These are phyloP conservation scores for Catocala nupta DNA, from an alignment of 2,888 invertebrate species.

Conservation along the genomic window DNA sequence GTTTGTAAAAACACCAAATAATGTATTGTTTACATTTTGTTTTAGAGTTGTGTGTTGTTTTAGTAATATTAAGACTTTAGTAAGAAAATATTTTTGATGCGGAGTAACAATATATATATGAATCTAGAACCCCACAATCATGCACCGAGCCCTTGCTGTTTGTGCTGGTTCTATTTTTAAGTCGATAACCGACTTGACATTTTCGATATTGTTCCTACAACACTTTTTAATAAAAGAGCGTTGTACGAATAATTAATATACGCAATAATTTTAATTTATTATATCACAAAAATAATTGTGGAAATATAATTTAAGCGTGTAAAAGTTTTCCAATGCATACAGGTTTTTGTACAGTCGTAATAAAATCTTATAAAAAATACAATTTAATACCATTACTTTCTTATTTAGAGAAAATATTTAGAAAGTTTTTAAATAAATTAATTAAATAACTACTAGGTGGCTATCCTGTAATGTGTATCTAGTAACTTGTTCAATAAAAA, in stretches of 20 bases:
- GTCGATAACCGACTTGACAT: slow-evolving; percentile 36
- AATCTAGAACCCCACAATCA: slow-evolving; percentile 70
- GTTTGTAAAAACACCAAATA: slow-evolving; percentile 28
- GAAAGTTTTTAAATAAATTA: slow-evolving; percentile 64
- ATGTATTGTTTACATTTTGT: slow-evolving; percentile 12
- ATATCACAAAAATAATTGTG: slow-evolving; percentile 20
- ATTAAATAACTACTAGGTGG: slow-evolving; percentile 69
- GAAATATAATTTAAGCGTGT: slow-evolving; percentile 37
- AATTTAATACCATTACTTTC: slow-evolving; percentile 58
- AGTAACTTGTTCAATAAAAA: slow-evolving; percentile 83
- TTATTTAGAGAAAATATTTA: slow-evolving; percentile 67
- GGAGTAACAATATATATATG: slow-evolving; percentile 70
- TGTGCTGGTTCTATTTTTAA: slow-evolving; percentile 68
- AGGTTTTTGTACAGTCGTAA: slow-evolving; percentile 64
- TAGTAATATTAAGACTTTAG: slow-evolving; percentile 24
- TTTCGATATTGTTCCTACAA: slow-evolving; percentile 51
- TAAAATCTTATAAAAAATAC: slow-evolving; percentile 43
- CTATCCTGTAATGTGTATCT: slow-evolving; percentile 74
- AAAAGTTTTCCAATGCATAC: slow-evolving; percentile 56
- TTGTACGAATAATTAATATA: slow-evolving; percentile 44
- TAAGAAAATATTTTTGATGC: slow-evolving; percentile 56
- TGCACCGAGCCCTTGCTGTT: slow-evolving; percentile 79
- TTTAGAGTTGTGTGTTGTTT: slow-evolving; percentile 15
- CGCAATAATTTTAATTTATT: slow-evolving; percentile 34
- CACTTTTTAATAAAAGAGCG: slow-evolving; percentile 41